Conservation (phyloP, 2,113 vertebrate genomes). For the Mus musculus region GRCm39 chr13:31964001-31964500, state of each 20-base stretch:
- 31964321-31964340: background rate
- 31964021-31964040: too few species aligned
- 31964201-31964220: background rate
- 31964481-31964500: background rate
- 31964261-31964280: background rate
- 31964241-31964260: background rate
- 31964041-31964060: too few species aligned
- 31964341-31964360: background rate
- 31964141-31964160: too few species aligned
- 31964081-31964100: background rate
- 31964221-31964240: background rate
- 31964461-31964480: background rate
- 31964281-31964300: background rate
- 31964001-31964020: background rate
- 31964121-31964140: fast-evolving
- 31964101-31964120: background rate
- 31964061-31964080: background rate
- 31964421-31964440: background rate
- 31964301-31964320: background rate
- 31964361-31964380: slow-evolving; percentile 5
- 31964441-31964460: background rate
- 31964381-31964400: background rate
- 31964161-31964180: background rate
- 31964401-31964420: background rate
- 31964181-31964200: background rate